These are phyloP conservation scores for Lochmaea capreae DNA, from an alignment of 2,888 invertebrate genomes.

Conservation along the genomic window DNA sequence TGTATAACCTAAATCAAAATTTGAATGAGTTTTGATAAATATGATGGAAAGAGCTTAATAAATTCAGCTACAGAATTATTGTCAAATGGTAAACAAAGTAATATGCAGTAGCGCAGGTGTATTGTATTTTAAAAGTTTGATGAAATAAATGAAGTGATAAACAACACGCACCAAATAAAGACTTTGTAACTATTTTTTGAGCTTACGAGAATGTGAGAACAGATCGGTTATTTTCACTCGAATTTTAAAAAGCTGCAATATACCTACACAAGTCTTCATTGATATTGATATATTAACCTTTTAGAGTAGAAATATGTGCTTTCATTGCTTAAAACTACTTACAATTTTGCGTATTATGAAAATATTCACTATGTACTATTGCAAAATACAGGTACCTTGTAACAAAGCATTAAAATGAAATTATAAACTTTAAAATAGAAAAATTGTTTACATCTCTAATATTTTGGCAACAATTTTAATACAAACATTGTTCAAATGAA, in stretches of 20 bases:
- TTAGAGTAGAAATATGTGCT: constrained; percentile 4
- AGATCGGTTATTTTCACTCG: neutral
- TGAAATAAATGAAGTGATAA: too few relatives aligned
- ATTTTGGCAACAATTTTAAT: constrained; percentile 26
- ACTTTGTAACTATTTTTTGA: too few relatives aligned
- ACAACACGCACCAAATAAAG: too few relatives aligned
- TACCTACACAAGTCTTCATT: neutral
- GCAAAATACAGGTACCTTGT: neutral
- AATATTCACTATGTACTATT: neutral
- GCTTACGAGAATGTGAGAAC: neutral
- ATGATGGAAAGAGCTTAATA: too few relatives aligned
- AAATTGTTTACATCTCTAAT: too few relatives aligned
- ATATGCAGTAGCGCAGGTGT: too few relatives aligned
- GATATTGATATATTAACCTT: neutral
- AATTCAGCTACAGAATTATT: too few relatives aligned
- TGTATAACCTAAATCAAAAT: too few relatives aligned
- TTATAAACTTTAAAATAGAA: neutral
- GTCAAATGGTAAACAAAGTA: too few relatives aligned
- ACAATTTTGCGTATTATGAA: constrained; percentile 36
- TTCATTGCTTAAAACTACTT: neutral
- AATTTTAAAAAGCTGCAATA: constrained; percentile 13
- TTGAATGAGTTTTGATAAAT: too few relatives aligned
- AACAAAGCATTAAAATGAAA: constrained; percentile 18
- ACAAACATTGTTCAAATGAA: neutral
- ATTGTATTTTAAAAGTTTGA: too few relatives aligned